Percentiles rank a stretch among this genome's conserved stretches.
phyloP scores from a whole-genome alignment of 2,113 vertebrate species.

The Aleadryas rufinucha region DNA sequence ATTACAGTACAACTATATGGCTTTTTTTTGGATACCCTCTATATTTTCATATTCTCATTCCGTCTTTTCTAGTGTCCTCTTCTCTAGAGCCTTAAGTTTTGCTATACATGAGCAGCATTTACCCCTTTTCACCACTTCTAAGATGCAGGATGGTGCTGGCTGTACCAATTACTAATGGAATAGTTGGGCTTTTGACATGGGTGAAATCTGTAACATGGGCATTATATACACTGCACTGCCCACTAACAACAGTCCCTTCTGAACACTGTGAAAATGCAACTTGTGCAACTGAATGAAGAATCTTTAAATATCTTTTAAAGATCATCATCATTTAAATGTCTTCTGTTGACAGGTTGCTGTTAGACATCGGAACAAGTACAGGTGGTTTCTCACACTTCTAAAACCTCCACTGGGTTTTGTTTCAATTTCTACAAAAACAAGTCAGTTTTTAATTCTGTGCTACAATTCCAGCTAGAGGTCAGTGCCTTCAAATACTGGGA shows the following conservation, averaged over 20 bases:
- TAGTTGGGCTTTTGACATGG: neutral
- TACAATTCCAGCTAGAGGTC: neutral
- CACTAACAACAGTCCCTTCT: neutral
- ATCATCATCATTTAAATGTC: neutral
- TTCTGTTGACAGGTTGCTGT: neutral
- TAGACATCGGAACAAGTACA: neutral
- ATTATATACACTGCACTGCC: neutral
- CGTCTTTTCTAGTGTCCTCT: neutral
- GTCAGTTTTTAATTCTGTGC: neutral
- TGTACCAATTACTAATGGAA: neutral
- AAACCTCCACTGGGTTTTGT: neutral
- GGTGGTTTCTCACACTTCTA: neutral
- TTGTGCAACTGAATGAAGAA: neutral
- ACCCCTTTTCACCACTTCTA: neutral
- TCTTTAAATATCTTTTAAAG: neutral
- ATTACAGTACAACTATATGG: neutral
- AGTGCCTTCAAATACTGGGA: neutral
- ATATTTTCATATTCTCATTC: neutral
- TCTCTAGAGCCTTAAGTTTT: neutral
- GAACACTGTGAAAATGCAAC: neutral
- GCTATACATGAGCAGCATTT: neutral
- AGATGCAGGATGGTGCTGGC: neutral
- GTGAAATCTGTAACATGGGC: neutral
- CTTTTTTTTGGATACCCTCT: neutral
- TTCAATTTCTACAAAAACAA: neutral